Evolutionary conservation across 2,888 invertebrate genomes (phyloP).

Genomic region (Hydraecia micacea): DNA sequence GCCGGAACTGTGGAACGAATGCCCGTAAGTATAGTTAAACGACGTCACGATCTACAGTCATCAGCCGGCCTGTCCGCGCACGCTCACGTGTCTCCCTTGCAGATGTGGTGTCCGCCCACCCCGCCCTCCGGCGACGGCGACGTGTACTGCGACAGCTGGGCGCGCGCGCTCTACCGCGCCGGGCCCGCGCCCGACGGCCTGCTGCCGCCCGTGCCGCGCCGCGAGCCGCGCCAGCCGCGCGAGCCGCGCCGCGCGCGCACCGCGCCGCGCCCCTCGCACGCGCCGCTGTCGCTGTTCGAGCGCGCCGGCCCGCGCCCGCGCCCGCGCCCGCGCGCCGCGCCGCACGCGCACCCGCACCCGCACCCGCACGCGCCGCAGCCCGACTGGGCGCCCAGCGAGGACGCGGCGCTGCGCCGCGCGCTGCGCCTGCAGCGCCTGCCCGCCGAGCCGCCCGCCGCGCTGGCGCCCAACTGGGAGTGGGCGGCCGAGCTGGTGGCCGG

Average conservation of each 20-base stretch:
- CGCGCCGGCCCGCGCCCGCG: conserved; percentile 88
- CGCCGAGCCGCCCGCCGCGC: conserved; percentile 94
- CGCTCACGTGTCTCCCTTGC: conserved; percentile 58
- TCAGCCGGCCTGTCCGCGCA: not conserved
- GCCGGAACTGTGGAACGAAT: conserved; percentile 92
- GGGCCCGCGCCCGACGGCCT: conserved; percentile 93
- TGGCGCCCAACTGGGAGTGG: conserved; percentile 98
- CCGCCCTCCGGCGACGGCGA: conserved; percentile 98
- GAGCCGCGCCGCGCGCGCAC: conserved; percentile 93
- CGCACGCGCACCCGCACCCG: conserved; percentile 91
- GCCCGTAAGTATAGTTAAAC: conserved; percentile 92
- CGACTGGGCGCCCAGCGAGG: conserved; percentile 98
- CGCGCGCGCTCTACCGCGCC: conserved; percentile 96
- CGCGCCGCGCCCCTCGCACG: conserved; percentile 91
- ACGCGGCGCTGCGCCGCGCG: conserved; percentile 96
- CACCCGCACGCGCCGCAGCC: conserved; percentile 93
- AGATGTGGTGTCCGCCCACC: conserved; percentile 99
- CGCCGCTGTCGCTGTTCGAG: conserved; percentile 93
- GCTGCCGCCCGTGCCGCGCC: conserved; percentile 91
- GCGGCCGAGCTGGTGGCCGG: conserved; percentile 97
- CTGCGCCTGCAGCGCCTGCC: conserved; percentile 92
- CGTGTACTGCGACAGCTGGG: conserved; percentile 96
- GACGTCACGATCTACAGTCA: not conserved
- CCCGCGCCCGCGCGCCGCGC: conserved; percentile 90
- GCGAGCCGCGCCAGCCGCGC: conserved; percentile 90